These are phyloP conservation scores for Antheraea yamamai DNA, from an alignment of 2,888 invertebrate genomes.

Conservation along the genomic window DNA sequence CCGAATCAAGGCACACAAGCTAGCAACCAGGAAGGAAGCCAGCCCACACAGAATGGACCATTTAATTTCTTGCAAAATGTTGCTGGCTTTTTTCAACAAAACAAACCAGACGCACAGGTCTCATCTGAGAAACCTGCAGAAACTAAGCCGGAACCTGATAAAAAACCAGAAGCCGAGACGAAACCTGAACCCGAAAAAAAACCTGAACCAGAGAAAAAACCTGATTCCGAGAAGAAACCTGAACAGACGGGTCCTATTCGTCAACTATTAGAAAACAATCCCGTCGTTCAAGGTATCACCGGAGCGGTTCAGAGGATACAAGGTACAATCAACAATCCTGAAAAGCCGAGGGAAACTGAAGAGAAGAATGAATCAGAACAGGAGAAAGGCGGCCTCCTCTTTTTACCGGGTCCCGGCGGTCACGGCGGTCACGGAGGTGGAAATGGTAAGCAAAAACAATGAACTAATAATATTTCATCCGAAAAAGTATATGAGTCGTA, in stretches of 20 bases:
- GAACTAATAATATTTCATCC: neutral
- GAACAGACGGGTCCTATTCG: slow-evolving; percentile 42
- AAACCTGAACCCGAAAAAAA: slow-evolving; percentile 14
- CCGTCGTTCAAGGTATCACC: slow-evolving; percentile 42
- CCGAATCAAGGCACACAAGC: slow-evolving; percentile 11
- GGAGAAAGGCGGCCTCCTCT: slow-evolving; percentile 35
- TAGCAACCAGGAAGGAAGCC: slow-evolving; percentile 16
- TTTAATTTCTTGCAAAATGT: slow-evolving; percentile 1
- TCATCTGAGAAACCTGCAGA: too few species aligned
- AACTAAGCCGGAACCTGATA: neutral
- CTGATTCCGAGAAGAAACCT: slow-evolving; percentile 14
- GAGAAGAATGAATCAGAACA: slow-evolving; percentile 23
- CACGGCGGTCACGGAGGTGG: slow-evolving; percentile 26
- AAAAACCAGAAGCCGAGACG: slow-evolving; percentile 14
- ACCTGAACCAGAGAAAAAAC: slow-evolving; percentile 18
- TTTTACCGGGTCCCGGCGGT: slow-evolving; percentile 29
- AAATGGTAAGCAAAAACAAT: slow-evolving; percentile 1
- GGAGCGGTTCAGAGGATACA: slow-evolving; percentile 41
- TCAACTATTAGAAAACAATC: slow-evolving; percentile 51
- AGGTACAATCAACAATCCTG: slow-evolving; percentile 44
- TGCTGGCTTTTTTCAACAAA: neutral
- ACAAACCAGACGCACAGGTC: slow-evolving; percentile 20
- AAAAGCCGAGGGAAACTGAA: slow-evolving; percentile 45
- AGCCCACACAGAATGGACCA: slow-evolving; percentile 6
- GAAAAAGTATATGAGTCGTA: too few species aligned